These are phyloP conservation scores for Uloborus plumipes DNA, from an alignment of 2,888 invertebrate genomes.

Conservation along the genomic window DNA sequence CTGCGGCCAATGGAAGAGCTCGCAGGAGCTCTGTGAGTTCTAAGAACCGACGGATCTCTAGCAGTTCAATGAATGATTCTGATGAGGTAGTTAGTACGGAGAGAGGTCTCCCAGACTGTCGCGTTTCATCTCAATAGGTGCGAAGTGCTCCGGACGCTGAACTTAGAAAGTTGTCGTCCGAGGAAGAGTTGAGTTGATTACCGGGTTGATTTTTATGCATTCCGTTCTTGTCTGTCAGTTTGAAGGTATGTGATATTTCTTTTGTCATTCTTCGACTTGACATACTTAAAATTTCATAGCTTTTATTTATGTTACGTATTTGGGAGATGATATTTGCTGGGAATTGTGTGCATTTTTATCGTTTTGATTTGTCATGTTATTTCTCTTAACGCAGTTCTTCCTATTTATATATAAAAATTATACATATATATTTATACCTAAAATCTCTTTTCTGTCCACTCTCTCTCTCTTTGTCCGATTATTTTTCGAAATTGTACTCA, in stretches of 20 bases:
- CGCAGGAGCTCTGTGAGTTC: constrained; percentile 29
- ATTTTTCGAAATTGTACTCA: too few species aligned
- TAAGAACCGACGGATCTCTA: constrained; percentile 31
- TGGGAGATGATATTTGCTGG: too few species aligned
- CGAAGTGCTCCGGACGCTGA: constrained; percentile 41
- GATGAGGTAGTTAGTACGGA: constrained; percentile 32
- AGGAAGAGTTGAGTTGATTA: constrained; percentile 23
- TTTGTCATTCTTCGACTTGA: too few species aligned
- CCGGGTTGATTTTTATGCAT: constrained; percentile 15
- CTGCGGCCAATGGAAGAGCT: constrained; percentile 26
- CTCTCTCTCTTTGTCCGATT: too few species aligned
- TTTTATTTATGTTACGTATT: too few species aligned
- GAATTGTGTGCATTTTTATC: too few species aligned
- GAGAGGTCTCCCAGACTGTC: constrained; percentile 32
- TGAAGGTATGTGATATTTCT: constrained; percentile 6
- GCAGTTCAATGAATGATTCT: constrained; percentile 56
- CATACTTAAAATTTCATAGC: too few species aligned
- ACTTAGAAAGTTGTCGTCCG: constrained; percentile 12
- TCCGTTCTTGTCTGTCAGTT: constrained; percentile 36
- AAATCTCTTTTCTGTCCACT: too few species aligned
- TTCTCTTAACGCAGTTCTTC: too few species aligned
- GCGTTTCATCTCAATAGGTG: constrained; percentile 35
- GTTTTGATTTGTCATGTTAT: too few species aligned
- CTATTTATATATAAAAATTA: too few species aligned
- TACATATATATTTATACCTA: too few species aligned